Percentiles rank a stretch among this genome's conserved stretches.
Conservation (phyloP, 2,888 invertebrate species). For the Bugula neritina region DNA sequence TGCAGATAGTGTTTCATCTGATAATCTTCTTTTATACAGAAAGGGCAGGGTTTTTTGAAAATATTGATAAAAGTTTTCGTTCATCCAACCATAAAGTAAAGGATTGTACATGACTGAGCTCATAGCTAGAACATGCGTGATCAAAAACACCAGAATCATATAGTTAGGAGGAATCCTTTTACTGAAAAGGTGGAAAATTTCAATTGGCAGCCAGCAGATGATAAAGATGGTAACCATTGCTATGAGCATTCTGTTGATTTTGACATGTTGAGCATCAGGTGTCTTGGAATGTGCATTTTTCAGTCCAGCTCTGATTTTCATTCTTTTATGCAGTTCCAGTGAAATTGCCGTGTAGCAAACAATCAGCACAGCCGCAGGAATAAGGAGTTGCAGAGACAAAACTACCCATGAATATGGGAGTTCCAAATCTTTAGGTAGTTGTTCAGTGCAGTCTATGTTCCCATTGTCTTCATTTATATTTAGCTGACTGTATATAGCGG, state of each 20-base stretch:
- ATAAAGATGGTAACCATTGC: conserved; percentile 94
- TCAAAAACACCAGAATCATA: conserved; percentile 81
- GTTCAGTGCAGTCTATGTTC: conserved; percentile 57
- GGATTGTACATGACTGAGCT: conserved; percentile 90
- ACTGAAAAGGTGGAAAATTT: conserved; percentile 73
- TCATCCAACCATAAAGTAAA: conserved; percentile 92
- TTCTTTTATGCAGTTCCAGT: conserved; percentile 74
- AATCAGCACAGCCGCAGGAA: conserved; percentile 88
- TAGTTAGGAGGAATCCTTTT: conserved; percentile 55
- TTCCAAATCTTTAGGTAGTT: conserved; percentile 80
- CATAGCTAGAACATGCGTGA: conserved; percentile 83
- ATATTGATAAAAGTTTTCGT: conserved; percentile 86
- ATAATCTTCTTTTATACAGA: background rate
- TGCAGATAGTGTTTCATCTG: background rate
- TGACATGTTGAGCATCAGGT: conserved; percentile 67
- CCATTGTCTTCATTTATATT: conserved; percentile 29
- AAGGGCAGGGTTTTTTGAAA: conserved; percentile 53
- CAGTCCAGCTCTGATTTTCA: conserved; percentile 66
- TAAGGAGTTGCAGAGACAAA: conserved; percentile 81
- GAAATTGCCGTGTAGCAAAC: conserved; percentile 91
- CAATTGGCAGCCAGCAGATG: conserved; percentile 74
- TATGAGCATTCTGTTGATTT: conserved; percentile 93
- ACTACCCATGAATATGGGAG: conserved; percentile 77
- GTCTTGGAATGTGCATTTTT: conserved; percentile 64
- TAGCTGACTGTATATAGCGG: conserved; percentile 65